Percentiles rank a stretch among this genome's conserved stretches.
Evolutionary conservation across 2,888 invertebrate species (phyloP).

Genomic region (Sarcophaga carnaria): DNA sequence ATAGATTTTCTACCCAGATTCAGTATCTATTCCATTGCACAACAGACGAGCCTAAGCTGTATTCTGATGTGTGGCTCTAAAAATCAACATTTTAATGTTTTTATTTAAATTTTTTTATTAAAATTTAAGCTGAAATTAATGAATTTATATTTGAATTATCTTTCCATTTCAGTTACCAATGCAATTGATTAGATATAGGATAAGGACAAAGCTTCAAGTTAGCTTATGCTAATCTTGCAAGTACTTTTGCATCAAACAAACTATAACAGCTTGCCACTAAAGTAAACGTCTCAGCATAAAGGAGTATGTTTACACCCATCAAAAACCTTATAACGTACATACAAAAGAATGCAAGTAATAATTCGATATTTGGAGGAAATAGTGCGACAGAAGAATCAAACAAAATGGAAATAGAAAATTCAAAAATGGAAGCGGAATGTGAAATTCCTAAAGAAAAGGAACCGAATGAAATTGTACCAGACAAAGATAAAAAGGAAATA

Average conservation of each 20-base stretch:
- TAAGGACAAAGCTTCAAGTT: constrained; percentile 20
- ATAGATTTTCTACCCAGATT: no score
- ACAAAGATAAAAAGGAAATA: constrained; percentile 5
- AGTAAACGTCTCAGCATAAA: constrained; percentile 23
- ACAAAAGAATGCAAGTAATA: constrained; percentile 80
- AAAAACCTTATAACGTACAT: constrained; percentile 81
- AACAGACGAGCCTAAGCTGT: no score
- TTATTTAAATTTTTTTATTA: no score
- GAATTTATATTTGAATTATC: neutral
- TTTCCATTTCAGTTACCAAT: constrained; percentile 33
- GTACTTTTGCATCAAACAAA: neutral
- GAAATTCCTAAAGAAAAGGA: constrained; percentile 32
- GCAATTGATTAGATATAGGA: neutral
- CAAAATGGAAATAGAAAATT: constrained; percentile 61
- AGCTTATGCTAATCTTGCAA: constrained; percentile 39
- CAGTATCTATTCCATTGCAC: no score
- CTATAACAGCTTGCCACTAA: neutral
- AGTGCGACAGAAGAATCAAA: constrained; percentile 54
- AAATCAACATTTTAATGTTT: neutral
- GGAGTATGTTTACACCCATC: constrained; percentile 80
- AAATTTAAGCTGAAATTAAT: neutral
- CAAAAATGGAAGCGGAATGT: constrained; percentile 42
- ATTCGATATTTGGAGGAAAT: constrained; percentile 78
- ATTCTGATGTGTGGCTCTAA: neutral
- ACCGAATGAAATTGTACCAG: neutral